Conservation (phyloP, 2,113 vertebrate species). For the Pituophis catenifer region DNA sequence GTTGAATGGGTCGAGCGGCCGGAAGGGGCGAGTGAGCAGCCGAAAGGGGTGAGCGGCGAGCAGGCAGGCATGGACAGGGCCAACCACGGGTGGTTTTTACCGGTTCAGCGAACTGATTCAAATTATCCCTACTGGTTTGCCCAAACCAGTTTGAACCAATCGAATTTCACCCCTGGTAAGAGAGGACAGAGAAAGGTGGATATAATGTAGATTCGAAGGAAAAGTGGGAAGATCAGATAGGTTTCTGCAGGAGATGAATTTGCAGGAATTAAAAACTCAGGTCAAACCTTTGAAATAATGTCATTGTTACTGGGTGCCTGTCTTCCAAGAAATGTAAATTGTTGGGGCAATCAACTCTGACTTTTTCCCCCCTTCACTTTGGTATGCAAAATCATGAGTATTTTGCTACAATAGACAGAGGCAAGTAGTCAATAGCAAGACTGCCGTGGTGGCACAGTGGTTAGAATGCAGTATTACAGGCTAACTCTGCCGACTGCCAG, state of each 20-base stretch:
- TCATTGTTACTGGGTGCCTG: conserved; percentile 51
- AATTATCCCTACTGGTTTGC: too few species aligned
- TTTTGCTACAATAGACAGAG: background rate
- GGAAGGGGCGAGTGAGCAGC: too few species aligned
- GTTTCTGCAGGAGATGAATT: conserved; percentile 44
- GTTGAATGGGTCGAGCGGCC: too few species aligned
- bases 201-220: conserved; percentile 1
- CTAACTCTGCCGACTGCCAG: background rate
- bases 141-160: too few species aligned
- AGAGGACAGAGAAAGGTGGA: conserved; percentile 40
- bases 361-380: conserved; percentile 20
- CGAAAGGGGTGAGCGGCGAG: too few species aligned
- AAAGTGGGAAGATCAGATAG: conserved; percentile 26
- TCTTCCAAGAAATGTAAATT: conserved; percentile 36
- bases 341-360: conserved; percentile 12
- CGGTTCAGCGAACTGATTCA: too few species aligned
- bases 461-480: background rate
- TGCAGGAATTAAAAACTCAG: conserved; percentile 41
- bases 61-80: too few species aligned
- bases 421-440: background rate
- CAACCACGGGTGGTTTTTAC: too few species aligned
- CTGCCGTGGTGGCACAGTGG: background rate
- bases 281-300: conserved; percentile 56
- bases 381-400: background rate
- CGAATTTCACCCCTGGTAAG: background rate